Base-by-base conservation (phyloP, 2,888 invertebrate genomes). In the Cryptus armator region DNA sequence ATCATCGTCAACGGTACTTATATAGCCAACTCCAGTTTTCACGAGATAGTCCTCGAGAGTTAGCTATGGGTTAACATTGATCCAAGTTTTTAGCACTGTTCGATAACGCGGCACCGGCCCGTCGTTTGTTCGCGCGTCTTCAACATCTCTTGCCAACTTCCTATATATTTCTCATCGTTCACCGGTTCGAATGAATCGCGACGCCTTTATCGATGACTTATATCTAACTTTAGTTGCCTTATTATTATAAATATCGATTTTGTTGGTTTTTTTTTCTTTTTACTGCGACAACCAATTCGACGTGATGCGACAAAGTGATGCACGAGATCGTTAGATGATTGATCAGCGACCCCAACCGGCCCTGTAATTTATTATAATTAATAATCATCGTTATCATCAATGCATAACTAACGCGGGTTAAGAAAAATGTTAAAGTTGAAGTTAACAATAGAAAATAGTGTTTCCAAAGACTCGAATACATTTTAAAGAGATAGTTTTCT, bases 311-410 rank as follows among this genome's bases (percentile, higher is more conserved):
- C 14, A n/a, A 37, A 62, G 37, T n/a, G 10, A 37, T 32, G 32
- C 29, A 32, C 9, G 12, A 51, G n/a, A 37, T 43, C 2, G 14
- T 16, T 43, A 48, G 53, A 7, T 48, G 10, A 46, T 16, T n/a
- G 24, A 72, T 88, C 81, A 90, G n/a, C 90, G 89, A 29, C 91
- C 91, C 91, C 90, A 91, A 10, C 90, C 91, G 12, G 88, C 88
- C 0, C 91, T 91, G 84, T 12, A 86, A 80, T 48, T 19, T 32
- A 62, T 81, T 70, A 64, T 83, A 80, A 76, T 56, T 56, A 24
- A 16, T 24, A 56, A 24, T 24, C 10, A 19, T 24, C n/a, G 16
- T 51, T n/a, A n/a, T 16, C 24, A 29, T 59, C 10, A 4, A 12
- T 29, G 29, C 9, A 12, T 29, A 59, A 59, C 3, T 29, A 19